Percentiles rank a stretch among this genome's conserved stretches.
These are phyloP conservation scores for Pyrochroa serraticornis DNA, from an alignment of 2,888 invertebrate species.

Conservation along the genomic window DNA sequence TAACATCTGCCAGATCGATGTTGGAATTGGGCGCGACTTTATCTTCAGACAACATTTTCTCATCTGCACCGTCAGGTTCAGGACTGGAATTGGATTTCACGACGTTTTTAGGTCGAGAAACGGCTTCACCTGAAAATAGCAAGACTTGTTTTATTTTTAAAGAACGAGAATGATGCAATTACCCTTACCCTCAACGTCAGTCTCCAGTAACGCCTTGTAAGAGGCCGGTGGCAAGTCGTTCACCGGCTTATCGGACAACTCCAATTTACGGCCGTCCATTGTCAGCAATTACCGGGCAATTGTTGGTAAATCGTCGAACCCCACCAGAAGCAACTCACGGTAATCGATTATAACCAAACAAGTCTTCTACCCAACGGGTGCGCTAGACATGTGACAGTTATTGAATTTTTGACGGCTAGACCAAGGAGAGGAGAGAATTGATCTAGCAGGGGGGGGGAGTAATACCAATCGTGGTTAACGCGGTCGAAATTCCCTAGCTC, in stretches of 20 bases:
- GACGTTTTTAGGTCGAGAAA: constrained; percentile 56
- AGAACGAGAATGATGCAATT: constrained; percentile 25
- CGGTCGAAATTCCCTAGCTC: no score
- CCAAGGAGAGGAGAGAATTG: no score
- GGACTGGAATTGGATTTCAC: constrained; percentile 55
- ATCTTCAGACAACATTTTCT: constrained; percentile 70
- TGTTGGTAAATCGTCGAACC: not conserved
- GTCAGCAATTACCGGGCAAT: constrained; percentile 19
- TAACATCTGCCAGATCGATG: constrained; percentile 72
- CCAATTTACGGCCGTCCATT: constrained; percentile 61
- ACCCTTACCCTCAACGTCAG: constrained; percentile 61
- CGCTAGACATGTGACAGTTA: no score
- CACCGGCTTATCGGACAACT: constrained; percentile 46
- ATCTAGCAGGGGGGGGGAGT: no score
- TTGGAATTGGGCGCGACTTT: constrained; percentile 63
- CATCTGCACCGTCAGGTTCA: constrained; percentile 70
- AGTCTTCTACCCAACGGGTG: no score
- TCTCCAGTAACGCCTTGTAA: constrained; percentile 66
- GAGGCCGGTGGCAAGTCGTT: constrained; percentile 48
- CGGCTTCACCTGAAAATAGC: constrained; percentile 42
- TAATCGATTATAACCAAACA: no score
- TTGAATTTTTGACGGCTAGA: no score
- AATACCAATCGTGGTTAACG: no score
- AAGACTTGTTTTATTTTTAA: constrained; percentile 25
- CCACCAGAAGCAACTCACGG: no score